Base-by-base conservation (phyloP, 1,140 invertebrate species). In the Zaprionus taronus region DNA sequence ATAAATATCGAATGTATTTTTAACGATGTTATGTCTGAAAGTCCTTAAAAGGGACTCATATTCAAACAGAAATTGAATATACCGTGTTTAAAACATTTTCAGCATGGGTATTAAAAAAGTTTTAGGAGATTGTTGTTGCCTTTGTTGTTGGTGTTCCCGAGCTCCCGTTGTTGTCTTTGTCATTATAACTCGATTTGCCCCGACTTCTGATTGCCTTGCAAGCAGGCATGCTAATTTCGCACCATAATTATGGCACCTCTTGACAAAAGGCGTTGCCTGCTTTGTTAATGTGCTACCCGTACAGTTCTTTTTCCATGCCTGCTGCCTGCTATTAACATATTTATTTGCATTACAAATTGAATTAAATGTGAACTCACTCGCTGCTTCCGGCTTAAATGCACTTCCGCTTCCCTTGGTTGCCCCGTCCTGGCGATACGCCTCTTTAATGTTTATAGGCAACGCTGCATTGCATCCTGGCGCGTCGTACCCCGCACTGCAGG, bases 101-200 rank as follows among this genome's bases (percentile, higher is more conserved):
- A 24, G 1, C 7, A 20, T 14, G 20, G 20, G 20, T 20, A 20
- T 22, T 22, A 5, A 68, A 81, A 65, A 72, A 65, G 26, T 65
- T 72, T 63, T 15, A 12, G 53, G 51, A 56, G 69, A 53, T 14
- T 17, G 17, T 17, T 68, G 31, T 41, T 51, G 62, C 22, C 47
- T 51, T 49, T 63, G 36, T 38, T 15, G 4, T 26, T 26, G 49
- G 26, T 53, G 11, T 11, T 22, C 3, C 17, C 22, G 26, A 38
- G 11, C 20, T 22, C 3, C 17, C 22, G 26, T n/a, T 53, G 58
- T 20, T 57, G 49, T 57, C 72, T 66, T 68, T 84, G 84, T 75
- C 71, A 83, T 76, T 73, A 65, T 80, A 89, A 89, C 83, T 87
- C 81, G 80, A 78, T 87, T 87, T 70, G 38, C 38, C 26, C 34